Conservation (phyloP, 2,888 invertebrate species). For the Lordiphosa fenestrarum region DNA sequence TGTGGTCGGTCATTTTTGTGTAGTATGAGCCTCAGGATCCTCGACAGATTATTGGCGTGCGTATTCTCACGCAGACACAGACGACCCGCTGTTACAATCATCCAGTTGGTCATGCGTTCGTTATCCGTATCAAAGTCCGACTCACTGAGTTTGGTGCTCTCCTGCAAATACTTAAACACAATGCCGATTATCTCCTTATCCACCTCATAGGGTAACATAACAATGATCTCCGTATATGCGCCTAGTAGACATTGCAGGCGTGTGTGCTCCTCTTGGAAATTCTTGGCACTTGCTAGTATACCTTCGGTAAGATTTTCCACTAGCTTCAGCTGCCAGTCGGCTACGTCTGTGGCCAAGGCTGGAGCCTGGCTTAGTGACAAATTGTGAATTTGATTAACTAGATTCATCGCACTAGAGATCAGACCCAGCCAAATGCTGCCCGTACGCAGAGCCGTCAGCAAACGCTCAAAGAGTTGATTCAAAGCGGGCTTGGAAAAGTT, state of each 20-base stretch:
- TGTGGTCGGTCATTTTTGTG: conserved; percentile 76
- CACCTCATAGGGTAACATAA: conserved; percentile 61
- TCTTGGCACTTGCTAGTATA: conserved; percentile 57
- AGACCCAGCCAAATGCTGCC: conserved; percentile 75
- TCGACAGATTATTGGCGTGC: conserved; percentile 51
- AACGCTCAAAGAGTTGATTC: conserved; percentile 75
- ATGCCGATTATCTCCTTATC: conserved; percentile 64
- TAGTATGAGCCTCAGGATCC: conserved; percentile 43
- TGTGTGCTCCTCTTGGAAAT: conserved; percentile 71
- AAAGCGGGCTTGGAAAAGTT: conserved; percentile 78
- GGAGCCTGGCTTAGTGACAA: conserved; percentile 66
- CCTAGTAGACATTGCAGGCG: conserved; percentile 72
- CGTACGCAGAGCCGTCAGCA: conserved; percentile 63
- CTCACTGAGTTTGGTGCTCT: conserved; percentile 69
- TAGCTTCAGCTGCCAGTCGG: conserved; percentile 69
- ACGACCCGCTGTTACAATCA: conserved; percentile 76
- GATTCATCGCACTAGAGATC: conserved; percentile 77
- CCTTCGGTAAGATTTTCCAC: conserved; percentile 60
- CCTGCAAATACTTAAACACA: conserved; percentile 72
- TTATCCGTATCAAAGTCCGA: conserved; percentile 74
- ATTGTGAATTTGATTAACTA: conserved; percentile 71
- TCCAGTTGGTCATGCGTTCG: conserved; percentile 77
- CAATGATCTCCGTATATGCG: conserved; percentile 76
- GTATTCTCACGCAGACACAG: conserved; percentile 71
- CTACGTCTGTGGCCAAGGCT: conserved; percentile 10